Evolutionary conservation across 2,113 vertebrate species (phyloP).

Genomic region (Carettochelys insculpta): DNA sequence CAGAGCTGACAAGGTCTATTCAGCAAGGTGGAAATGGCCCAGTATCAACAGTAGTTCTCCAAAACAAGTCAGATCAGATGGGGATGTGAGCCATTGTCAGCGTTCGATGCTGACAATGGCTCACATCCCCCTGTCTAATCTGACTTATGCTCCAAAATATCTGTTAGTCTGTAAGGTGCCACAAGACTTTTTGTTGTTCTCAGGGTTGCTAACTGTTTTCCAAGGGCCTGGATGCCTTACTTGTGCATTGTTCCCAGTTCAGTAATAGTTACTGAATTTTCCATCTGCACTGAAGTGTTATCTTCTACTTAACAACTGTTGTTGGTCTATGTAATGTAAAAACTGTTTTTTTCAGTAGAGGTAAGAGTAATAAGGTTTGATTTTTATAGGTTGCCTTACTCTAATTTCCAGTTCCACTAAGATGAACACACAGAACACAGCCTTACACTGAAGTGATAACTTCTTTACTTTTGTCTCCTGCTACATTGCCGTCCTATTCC

Average conservation of each 20-base stretch:
- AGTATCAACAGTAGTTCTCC: too few species aligned
- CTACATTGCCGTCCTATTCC: neutral
- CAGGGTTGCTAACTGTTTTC: too few species aligned
- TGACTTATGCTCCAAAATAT: too few species aligned
- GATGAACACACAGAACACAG: neutral
- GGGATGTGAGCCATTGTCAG: too few species aligned
- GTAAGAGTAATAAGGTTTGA: neutral
- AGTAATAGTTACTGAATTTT: neutral
- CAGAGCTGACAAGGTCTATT: too few species aligned
- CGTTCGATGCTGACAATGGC: too few species aligned
- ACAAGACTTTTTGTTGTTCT: too few species aligned
- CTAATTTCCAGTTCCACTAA: neutral
- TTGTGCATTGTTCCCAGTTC: rapidly evolving
- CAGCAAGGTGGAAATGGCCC: too few species aligned
- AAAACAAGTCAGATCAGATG: too few species aligned
- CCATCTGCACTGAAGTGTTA: neutral
- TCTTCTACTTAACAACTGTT: rapidly evolving
- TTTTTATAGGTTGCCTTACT: neutral
- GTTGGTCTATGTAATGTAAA: neutral
- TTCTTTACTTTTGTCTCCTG: neutral
- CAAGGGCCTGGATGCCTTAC: rapidly evolving
- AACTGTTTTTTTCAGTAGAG: rapidly evolving
- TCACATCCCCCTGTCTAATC: too few species aligned
- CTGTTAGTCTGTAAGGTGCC: too few species aligned
- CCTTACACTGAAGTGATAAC: neutral